Base-by-base conservation (phyloP, 2,797 vertebrate genomes). In the Schizothorax lantsangensis region DNA sequence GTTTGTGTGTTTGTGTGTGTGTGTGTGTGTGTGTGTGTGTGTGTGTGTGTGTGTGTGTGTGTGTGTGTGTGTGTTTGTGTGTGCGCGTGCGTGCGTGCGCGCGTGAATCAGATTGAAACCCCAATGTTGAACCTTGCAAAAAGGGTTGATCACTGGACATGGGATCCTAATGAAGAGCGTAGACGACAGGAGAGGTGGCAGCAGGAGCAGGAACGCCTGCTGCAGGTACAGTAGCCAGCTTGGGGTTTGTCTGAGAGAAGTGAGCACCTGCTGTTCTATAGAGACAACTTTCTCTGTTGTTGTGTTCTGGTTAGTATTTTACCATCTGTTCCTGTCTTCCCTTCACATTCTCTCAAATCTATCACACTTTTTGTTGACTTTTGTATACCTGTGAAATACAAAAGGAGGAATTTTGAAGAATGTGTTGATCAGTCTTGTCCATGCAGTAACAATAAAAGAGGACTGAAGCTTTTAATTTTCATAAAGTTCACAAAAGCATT, bases 121-220 rank as follows among this genome's bases (percentile, higher is more conserved):
- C 91, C 94, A 91, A 95, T 95, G 80, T 94, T 97, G 95, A 96
- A 93, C 93, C 96, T 97, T 93, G 40, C 86, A 94, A 96, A 97
- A 95, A 97, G 96, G 94, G 97, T 97, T 93, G 97, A 97, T 94
- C 96, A 97, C 95, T 98, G 98, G 97, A 96, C 97, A 11, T 99
- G 98, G 98, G 97, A 99, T 95, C 98, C 98, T 38, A 98, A 98
- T 93, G 98, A 99, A 89, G 98, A 99, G 90, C 96, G 98, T 88
- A 97, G 95, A 89, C 96, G 97, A 8, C 97, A 98, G 94, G 97
- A 99, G 91, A 97, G 95, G 89, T 99, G 98, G 98, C 98, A 99
- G 69, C 97, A 97, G 87, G 97, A 99, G 89, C 98, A 99, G 93
- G 98, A 99, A 64, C 97, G 97, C 87, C 91, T 97, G 91, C 97